Evolutionary conservation across 2,113 vertebrate genomes (phyloP).

Genomic region (Thymallus thymallus): DNA sequence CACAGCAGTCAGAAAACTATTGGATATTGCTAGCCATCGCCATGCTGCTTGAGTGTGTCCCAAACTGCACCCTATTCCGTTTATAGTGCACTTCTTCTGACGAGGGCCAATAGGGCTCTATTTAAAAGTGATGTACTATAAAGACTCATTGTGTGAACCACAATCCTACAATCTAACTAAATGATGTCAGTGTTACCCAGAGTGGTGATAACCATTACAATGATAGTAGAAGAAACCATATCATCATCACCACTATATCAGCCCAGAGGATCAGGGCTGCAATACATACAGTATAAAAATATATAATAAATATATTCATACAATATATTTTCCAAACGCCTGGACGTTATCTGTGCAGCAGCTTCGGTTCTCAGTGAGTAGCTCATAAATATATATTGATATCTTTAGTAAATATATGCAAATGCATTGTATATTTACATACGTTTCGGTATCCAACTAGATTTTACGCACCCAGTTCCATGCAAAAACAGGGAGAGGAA

Average conservation of each 20-base stretch:
- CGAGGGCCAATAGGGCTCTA: too few relatives aligned
- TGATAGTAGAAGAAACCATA: constrained; percentile 50
- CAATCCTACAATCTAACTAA: constrained; percentile 52
- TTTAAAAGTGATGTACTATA: too few relatives aligned
- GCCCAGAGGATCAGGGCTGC: constrained; percentile 26
- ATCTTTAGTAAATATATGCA: too few relatives aligned
- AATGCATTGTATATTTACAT: too few relatives aligned
- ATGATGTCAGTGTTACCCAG: constrained; percentile 65
- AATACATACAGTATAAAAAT: not conserved
- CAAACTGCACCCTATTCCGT: not conserved
- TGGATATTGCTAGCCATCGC: constrained; percentile 34
- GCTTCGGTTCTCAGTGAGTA: too few relatives aligned
- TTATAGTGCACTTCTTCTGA: too few relatives aligned
- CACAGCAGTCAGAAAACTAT: constrained; percentile 20
- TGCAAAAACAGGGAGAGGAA: too few relatives aligned
- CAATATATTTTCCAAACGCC: not conserved
- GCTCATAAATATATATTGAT: too few relatives aligned
- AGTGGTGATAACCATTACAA: constrained; percentile 53
- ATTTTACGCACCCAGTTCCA: too few relatives aligned
- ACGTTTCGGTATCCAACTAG: too few relatives aligned
- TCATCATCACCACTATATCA: not conserved
- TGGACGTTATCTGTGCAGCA: not conserved
- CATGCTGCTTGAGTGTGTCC: constrained; percentile 8
- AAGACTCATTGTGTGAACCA: constrained; percentile 52
- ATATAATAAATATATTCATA: not conserved